Evolutionary conservation across 37 sponge, comb jelly and placozoan species (phyloP), one percentile per base, ranked within the genome.

Genomic region (Petrosia ficiformis): DNA sequence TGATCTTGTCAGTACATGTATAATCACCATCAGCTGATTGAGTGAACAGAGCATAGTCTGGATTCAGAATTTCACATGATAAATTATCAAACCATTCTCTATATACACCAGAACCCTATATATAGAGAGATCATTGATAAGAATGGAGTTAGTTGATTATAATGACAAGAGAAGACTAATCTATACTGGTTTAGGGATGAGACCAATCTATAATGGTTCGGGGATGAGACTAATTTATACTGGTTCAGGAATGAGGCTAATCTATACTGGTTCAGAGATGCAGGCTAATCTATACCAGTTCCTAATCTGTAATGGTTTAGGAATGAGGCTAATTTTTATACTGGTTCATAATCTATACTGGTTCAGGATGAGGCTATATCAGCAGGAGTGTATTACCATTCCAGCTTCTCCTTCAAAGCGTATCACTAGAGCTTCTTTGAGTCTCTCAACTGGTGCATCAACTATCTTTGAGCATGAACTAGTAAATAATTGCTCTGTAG

Each of bases 1-100:
- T n/a, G n/a, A n/a, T n/a, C n/a, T 26, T 16, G 40, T 29, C 19
- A 22, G 10, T 34, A 32, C 19, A 8, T 54, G 24, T 25, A 39
- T 29, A 48, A 86, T 44, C 42, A 81, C 97, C 97, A 86, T 97
- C 94, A 30, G 92, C 80, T 30, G 97, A 97, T 58, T 84, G 94
- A 5, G 91, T 93, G 76, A 97, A 97, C 16, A 97, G 97, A 5
- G 97, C 97, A 63, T 97, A 97, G 86, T 97, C 94, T 29, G 94
- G 94, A 76, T 97, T 97, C 44, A 97, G 85, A 28, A 97, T 69
- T 56, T 97, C 97, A 60, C 63, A 40, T 29, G 97, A 93, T 67
- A 97, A 84, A 59, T 71, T 75, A 60, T 97, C 86, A 74, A 97
- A 97, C 90, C 93, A 97, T 72, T 97, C 97, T 32, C 94, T 67